Evolutionary conservation across 2,797 vertebrate species (phyloP).

Genomic region (Girardinus metallicus): DNA sequence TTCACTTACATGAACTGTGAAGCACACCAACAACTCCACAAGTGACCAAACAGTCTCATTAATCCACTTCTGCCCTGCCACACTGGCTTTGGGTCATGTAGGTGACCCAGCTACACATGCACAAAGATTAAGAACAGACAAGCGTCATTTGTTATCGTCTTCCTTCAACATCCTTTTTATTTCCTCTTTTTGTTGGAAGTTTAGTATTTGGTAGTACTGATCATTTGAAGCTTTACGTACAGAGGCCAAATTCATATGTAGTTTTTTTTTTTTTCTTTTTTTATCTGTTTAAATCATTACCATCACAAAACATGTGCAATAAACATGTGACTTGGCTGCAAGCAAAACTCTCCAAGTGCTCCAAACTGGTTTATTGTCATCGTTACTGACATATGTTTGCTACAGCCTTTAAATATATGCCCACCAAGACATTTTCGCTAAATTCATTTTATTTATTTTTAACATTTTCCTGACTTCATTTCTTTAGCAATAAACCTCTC

Average conservation of each 20-base stretch:
- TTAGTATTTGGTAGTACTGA: slow-evolving; percentile 8
- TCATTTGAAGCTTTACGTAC: slow-evolving; percentile 15
- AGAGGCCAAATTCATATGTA: neutral
- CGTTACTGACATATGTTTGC: neutral
- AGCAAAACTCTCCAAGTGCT: neutral
- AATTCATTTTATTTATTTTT: neutral
- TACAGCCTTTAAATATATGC: neutral
- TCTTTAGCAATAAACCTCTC: neutral
- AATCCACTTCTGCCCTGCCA: slow-evolving; percentile 28
- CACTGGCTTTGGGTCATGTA: slow-evolving; percentile 31
- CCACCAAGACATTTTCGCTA: neutral
- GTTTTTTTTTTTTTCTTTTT: neutral
- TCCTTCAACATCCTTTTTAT: slow-evolving; percentile 9
- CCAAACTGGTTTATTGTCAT: neutral
- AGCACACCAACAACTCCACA: slow-evolving; percentile 27
- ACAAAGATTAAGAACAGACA: slow-evolving; percentile 45
- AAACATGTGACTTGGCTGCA: neutral
- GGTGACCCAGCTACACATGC: slow-evolving; percentile 28
- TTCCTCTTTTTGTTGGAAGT: slow-evolving; percentile 10
- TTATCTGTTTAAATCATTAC: neutral
- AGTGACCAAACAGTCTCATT: slow-evolving; percentile 26
- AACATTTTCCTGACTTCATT: neutral
- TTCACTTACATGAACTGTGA: slow-evolving; percentile 23
- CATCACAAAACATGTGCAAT: neutral
- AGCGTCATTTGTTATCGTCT: slow-evolving; percentile 36